A percentile compares a stretch with the other conserved stretches of the same genome.
Evolutionary conservation across 2,113 vertebrate genomes (phyloP).

Genomic region (Sylvia atricapilla): DNA sequence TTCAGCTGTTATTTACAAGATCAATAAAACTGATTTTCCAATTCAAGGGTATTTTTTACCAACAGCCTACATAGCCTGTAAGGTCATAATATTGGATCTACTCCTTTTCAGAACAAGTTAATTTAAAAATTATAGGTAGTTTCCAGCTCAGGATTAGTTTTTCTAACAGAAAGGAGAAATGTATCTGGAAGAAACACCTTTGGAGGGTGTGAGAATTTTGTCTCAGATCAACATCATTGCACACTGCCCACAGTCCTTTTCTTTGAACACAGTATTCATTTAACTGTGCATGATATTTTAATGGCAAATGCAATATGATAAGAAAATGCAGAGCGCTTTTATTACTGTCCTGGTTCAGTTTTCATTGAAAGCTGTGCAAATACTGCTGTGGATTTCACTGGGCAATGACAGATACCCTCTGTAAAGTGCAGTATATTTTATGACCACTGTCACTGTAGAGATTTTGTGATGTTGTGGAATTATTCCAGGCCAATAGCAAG

Average conservation of each 20-base stretch:
- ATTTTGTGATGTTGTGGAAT: not conserved
- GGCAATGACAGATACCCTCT: not conserved
- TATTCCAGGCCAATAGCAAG: not conserved
- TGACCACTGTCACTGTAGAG: not conserved
- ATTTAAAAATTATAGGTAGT: slow-evolving; percentile 25
- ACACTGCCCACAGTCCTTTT: not conserved
- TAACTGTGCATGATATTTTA: not conserved
- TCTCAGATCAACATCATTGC: not conserved
- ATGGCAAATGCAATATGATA: not conserved
- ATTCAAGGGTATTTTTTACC: slow-evolving; percentile 40
- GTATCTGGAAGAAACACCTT: not conserved
- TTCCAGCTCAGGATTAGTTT: slow-evolving; percentile 8
- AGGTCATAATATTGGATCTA: not conserved
- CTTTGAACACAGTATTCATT: not conserved
- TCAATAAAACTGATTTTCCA: slow-evolving; percentile 64
- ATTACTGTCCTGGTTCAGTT: not conserved
- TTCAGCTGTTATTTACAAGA: slow-evolving; percentile 51
- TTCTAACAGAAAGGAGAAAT: not conserved
- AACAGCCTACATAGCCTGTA: not conserved
- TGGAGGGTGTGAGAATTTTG: not conserved
- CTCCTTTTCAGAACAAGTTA: slow-evolving; percentile 26
- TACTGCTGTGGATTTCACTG: not conserved
- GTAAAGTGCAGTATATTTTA: not conserved
- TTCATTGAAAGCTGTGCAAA: not conserved
- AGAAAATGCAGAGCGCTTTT: not conserved